Conservation (phyloP, 1,140 invertebrate genomes). For the Parasteatoda tepidariorum region DNA sequence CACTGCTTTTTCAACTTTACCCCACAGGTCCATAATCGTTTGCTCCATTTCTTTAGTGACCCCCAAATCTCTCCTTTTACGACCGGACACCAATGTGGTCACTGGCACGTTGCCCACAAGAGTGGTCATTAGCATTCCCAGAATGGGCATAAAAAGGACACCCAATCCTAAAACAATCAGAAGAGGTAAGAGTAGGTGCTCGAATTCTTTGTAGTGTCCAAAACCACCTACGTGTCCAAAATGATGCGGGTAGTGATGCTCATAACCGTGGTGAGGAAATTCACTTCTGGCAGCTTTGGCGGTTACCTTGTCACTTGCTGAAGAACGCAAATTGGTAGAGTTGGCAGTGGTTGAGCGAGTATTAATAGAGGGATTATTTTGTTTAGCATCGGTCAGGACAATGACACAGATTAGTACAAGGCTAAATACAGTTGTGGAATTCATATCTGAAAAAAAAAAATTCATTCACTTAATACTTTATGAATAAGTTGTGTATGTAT, state of each 20-base stretch:
- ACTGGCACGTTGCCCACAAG: conserved; percentile 51
- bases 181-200: conserved; percentile 43
- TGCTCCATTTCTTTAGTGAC: not conserved
- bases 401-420: too few species aligned
- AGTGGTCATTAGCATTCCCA: conserved; percentile 48
- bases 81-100: conserved; percentile 44
- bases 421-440: not conserved
- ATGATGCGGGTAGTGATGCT: conserved; percentile 28
- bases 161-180: conserved; percentile 42
- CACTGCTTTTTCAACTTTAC: conserved; percentile 18
- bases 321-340: not conserved
- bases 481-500: too few species aligned
- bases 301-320: not conserved
- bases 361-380: not conserved
- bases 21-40: conserved; percentile 19
- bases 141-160: conserved; percentile 49
- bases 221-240: not conserved
- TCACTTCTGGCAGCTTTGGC: conserved; percentile 33
- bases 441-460: conserved; percentile 1
- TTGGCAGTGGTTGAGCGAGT: not conserved
- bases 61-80: conserved; percentile 1
- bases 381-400: too few species aligned
- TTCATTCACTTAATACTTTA: too few species aligned
- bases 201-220: conserved; percentile 50
- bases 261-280: not conserved